Evolutionary conservation across 2,888 invertebrate species (phyloP), one percentile per base, ranked within the genome.

Genomic region (Drepana falcataria): DNA sequence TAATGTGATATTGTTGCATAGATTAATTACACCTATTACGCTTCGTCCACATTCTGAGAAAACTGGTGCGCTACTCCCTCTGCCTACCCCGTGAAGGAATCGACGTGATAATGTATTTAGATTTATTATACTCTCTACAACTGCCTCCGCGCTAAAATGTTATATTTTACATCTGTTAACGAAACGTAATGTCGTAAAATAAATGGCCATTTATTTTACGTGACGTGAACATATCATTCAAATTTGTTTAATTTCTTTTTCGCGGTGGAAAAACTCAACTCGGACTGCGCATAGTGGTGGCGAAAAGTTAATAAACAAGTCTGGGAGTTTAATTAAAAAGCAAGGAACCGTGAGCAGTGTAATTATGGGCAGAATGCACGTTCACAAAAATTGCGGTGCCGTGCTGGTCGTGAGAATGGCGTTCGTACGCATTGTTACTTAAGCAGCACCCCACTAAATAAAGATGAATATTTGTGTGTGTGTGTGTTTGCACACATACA

Each of bases 281-380:
- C 53, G 61, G 59, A 64, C 56, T 59, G 56, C 57, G 57, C 59
- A 55, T 55, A 59, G 64, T 55, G 48, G 57, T 61, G 59, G 62
- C 68, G 75, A 78, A 83, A 82, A 77, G 71, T 74, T 73, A 77
- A 79, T 77, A 77, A 80, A 81, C 77, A 75, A 77, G 70, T 74
- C 68, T 66, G 62, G 66, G 44, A 63, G 65, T 75, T 80, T 82
- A 83, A 83, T 83, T 83, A 82, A 83, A 81, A 82, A 69, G 65
- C 78, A 77, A 75, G 81, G 72, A 77, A 74, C 72, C 78, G 66
- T 72, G 73, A 68, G 65, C 70, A 64, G 68, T 73, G 77, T 79
- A 79, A 81, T 81, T 78, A 75, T 72, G 73, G 67, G 69, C 66
- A 65, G 69, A 71, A 75, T 68, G 73, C 66, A 71, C 51, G 51